Evolutionary conservation across 2,888 invertebrate genomes (phyloP).

Genomic region (Leptinotarsa peninsularis): DNA sequence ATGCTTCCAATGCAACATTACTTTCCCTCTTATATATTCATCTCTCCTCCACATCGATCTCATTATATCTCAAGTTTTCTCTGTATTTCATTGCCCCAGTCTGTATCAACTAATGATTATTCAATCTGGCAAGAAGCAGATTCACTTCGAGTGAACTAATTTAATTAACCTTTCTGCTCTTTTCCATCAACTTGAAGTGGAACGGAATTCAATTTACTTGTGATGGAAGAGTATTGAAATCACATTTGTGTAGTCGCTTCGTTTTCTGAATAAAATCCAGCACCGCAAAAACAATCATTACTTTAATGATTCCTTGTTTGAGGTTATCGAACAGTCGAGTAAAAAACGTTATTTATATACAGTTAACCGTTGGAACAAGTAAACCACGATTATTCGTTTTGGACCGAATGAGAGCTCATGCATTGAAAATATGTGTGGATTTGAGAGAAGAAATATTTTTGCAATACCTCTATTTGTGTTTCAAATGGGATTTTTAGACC

Average conservation of each 20-base stretch:
- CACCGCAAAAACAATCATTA: slow-evolving; percentile 1
- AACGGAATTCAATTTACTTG: background rate
- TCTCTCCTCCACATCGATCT: no score
- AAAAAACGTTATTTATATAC: background rate
- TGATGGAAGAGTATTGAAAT: slow-evolving; percentile 15
- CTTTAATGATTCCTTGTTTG: background rate
- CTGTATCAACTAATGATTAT: background rate
- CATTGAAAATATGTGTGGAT: no score
- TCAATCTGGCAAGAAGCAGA: slow-evolving; percentile 3
- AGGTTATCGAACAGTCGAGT: background rate
- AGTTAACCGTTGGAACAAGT: no score
- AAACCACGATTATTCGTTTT: no score
- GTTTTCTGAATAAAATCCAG: background rate
- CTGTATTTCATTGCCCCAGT: background rate
- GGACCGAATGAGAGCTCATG: no score
- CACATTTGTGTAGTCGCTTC: slow-evolving; percentile 4
- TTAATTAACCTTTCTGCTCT: slow-evolving; percentile 10
- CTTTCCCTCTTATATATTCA: no score
- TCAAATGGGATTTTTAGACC: no score
- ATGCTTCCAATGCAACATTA: no score
- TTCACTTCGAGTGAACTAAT: slow-evolving; percentile 10
- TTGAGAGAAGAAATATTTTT: no score
- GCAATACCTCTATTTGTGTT: no score
- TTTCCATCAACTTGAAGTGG: slow-evolving; percentile 8
- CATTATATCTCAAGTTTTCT: no score